These are phyloP conservation scores for Aphaenogaster ashmeadi DNA, from an alignment of 1,140 invertebrate genomes.

Conservation along the genomic window DNA sequence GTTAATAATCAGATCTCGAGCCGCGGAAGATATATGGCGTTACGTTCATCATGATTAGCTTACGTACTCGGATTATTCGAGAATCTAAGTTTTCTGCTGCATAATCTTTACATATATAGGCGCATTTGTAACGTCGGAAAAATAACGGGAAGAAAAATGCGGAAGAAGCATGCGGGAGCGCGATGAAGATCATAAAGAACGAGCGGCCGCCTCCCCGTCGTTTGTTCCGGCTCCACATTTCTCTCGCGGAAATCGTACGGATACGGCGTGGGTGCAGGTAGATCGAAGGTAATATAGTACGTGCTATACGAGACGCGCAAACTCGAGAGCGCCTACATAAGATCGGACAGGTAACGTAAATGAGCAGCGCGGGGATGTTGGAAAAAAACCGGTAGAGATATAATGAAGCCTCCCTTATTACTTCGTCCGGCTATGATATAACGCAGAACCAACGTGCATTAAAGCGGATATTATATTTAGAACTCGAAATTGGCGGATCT, in stretches of 20 bases:
- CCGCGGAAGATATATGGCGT: neutral
- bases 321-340: conserved; percentile 1
- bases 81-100: neutral
- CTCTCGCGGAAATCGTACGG: conserved; percentile 9
- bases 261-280: conserved; percentile 24
- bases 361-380: neutral
- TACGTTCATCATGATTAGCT: neutral
- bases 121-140: conserved; percentile 10
- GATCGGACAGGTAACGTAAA: conserved; percentile 4
- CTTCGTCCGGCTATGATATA: neutral
- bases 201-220: neutral
- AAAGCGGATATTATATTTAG: neutral
- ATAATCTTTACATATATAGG: conserved; percentile 8
- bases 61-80: neutral
- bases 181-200: conserved; percentile 28
- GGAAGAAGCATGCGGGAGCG: neutral
- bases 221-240: conserved; percentile 29
- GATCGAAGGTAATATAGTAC: conserved; percentile 32
- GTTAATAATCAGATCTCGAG: neutral
- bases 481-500: too few relatives aligned
- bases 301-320: conserved; percentile 2
- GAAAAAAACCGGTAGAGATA: neutral
- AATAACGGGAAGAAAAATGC: conserved; percentile 8
- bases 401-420: neutral
- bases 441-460: neutral